These are phyloP conservation scores for Eilema sororculum DNA, from an alignment of 2,888 invertebrate genomes.

Conservation along the genomic window DNA sequence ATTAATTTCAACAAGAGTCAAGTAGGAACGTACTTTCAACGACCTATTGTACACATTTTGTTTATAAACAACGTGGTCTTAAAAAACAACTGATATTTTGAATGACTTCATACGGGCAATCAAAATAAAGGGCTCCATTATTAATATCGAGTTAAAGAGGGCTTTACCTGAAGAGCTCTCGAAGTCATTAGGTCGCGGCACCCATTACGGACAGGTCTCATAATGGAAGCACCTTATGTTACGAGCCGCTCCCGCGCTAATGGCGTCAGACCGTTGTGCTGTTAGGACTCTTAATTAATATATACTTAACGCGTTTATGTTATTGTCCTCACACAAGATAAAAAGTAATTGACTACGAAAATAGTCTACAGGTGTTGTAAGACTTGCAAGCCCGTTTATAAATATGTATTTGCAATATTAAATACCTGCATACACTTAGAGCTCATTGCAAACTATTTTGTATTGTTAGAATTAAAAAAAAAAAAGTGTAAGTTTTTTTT, in stretches of 20 bases:
- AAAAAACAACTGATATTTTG: constrained; percentile 30
- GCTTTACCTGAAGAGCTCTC: constrained; percentile 70
- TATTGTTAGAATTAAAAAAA: too few species aligned
- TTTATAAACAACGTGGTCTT: constrained; percentile 10
- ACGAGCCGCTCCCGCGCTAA: constrained; percentile 62
- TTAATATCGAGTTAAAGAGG: constrained; percentile 73
- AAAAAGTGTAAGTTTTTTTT: too few species aligned
- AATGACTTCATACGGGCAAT: constrained; percentile 45
- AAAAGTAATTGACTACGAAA: constrained; percentile 22
- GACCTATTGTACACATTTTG: constrained; percentile 9
- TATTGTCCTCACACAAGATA: constrained; percentile 23
- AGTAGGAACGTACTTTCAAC: constrained; percentile 25
- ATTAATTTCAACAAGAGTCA: constrained; percentile 24
- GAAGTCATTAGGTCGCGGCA: constrained; percentile 68
- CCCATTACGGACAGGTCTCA: constrained; percentile 67
- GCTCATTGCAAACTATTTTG: background rate
- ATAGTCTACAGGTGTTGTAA: constrained; percentile 3
- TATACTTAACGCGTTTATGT: constrained; percentile 52
- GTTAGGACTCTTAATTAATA: constrained; percentile 70
- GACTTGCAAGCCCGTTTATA: background rate
- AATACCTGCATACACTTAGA: background rate
- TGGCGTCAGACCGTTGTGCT: constrained; percentile 62
- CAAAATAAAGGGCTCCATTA: constrained; percentile 64
- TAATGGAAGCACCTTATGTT: constrained; percentile 74
- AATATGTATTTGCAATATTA: background rate